Evolutionary conservation across 2,113 vertebrate species (phyloP).

Genomic region (Myotis brandtii): DNA sequence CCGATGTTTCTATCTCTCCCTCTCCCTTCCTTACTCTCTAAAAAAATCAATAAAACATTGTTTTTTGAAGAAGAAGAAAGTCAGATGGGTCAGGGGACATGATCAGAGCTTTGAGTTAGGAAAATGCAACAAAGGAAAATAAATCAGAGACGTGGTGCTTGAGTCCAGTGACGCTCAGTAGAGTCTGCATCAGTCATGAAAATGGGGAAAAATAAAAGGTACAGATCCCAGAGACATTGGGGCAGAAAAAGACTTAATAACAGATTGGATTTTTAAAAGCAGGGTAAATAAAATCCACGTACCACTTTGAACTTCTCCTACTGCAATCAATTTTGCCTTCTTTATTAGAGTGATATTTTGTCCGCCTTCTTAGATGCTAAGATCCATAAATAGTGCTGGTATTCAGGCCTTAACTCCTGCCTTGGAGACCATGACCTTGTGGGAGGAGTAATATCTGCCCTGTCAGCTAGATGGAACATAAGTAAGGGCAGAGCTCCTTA

Average conservation of each 20-base stretch:
- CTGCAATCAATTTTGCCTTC: neutral
- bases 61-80: neutral
- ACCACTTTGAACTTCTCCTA: neutral
- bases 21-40: too few species aligned
- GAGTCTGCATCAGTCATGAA: conserved; percentile 16
- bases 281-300: conserved; percentile 1
- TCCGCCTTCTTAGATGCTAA: neutral
- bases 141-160: neutral
- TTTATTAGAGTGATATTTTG: neutral
- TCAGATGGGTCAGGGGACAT: neutral
- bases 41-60: too few species aligned
- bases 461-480: neutral
- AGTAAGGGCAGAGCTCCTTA: neutral
- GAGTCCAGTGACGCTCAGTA: neutral
- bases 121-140: neutral
- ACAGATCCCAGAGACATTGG: neutral
- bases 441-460: neutral
- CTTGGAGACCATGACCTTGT: neutral
- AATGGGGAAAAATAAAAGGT: neutral
- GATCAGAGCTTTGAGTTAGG: neutral
- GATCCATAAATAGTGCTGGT: neutral
- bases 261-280: neutral
- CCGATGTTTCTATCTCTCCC: too few species aligned
- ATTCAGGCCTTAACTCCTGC: neutral
- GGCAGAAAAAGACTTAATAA: neutral